Evolutionary conservation across 2,888 invertebrate species (phyloP).

Genomic region (Caenorhabditis auriculariae): DNA sequence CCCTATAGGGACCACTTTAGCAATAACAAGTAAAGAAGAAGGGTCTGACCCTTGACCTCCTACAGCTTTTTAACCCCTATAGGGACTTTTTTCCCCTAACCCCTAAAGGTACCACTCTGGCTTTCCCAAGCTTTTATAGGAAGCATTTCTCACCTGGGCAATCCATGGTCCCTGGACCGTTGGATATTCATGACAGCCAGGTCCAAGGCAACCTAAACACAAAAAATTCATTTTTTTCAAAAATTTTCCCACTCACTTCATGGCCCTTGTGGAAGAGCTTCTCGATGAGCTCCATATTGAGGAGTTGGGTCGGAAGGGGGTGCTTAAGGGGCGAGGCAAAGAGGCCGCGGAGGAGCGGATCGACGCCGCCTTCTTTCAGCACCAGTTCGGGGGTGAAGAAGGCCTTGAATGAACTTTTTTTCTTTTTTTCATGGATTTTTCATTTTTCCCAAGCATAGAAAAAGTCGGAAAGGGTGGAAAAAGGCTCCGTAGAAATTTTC

Average conservation of each 20-base stretch:
- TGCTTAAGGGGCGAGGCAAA: constrained; percentile 83
- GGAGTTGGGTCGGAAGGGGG: constrained; percentile 76
- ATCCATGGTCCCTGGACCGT: constrained; percentile 87
- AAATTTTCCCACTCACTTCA: constrained; percentile 36
- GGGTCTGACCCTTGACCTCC: no score
- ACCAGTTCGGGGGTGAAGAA: constrained; percentile 95
- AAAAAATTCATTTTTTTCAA: constrained; percentile 1
- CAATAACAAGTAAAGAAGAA: no score
- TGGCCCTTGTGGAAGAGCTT: constrained; percentile 73
- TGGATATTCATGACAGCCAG: constrained; percentile 95
- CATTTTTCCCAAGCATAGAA: background rate
- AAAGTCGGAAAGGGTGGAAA: no score
- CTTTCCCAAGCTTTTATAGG: background rate
- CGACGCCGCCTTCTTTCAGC: constrained; percentile 94
- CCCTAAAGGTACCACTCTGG: background rate
- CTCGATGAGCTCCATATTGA: constrained; percentile 91
- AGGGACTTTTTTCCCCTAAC: no score
- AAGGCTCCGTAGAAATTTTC: no score
- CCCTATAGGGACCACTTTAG: no score
- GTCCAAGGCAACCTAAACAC: constrained; percentile 85
- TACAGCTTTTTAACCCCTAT: no score
- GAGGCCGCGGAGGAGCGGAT: constrained; percentile 83
- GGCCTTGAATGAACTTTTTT: constrained; percentile 68
- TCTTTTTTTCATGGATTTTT: background rate
- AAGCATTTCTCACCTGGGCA: constrained; percentile 68